Percentiles rank a stretch among this genome's conserved stretches.
Evolutionary conservation across 2,797 vertebrate genomes (phyloP).

Genomic region (Oryzias dopingdopingensis): DNA sequence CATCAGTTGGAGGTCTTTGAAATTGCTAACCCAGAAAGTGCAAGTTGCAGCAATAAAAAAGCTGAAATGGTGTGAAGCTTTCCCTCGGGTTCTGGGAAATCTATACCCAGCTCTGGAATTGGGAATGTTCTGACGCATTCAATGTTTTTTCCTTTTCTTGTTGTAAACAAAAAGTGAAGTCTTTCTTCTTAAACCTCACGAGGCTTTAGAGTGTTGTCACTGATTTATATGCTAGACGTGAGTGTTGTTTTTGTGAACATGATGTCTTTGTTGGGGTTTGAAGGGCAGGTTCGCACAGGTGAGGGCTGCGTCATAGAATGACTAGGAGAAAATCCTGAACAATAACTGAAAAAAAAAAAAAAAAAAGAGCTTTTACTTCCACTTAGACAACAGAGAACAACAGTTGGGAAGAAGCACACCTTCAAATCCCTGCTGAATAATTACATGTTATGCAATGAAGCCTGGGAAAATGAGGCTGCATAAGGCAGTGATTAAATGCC

Average conservation of each 20-base stretch:
- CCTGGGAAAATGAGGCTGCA: neutral
- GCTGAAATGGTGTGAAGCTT: too few species aligned
- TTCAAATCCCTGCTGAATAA: slow-evolving; percentile 10
- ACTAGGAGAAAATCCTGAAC: slow-evolving; percentile 15
- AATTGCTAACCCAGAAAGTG: too few species aligned
- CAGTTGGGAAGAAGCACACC: slow-evolving; percentile 3
- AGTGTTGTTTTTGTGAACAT: slow-evolving; percentile 7
- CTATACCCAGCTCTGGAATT: too few species aligned
- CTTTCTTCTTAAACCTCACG: slow-evolving; percentile 2
- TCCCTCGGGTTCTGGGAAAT: too few species aligned
- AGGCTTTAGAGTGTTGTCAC: neutral
- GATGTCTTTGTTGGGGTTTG: slow-evolving; percentile 9
- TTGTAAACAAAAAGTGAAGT: slow-evolving; percentile 10
- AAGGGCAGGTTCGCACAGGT: slow-evolving; percentile 51
- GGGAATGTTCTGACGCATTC: too few species aligned
- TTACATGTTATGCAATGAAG: slow-evolving; percentile 29
- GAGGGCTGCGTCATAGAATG: neutral
- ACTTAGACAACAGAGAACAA: slow-evolving; percentile 13
- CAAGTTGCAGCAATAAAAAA: too few species aligned
- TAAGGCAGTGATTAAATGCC: slow-evolving; percentile 15
- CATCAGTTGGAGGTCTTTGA: too few species aligned
- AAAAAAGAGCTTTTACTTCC: slow-evolving; percentile 4
- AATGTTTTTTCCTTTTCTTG: neutral
- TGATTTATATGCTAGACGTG: slow-evolving; percentile 2
- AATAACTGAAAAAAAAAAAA: slow-evolving; percentile 10